Evolutionary conservation across 2,888 invertebrate genomes (phyloP), one percentile per base, ranked within the genome.

Genomic region (Apamea anceps): DNA sequence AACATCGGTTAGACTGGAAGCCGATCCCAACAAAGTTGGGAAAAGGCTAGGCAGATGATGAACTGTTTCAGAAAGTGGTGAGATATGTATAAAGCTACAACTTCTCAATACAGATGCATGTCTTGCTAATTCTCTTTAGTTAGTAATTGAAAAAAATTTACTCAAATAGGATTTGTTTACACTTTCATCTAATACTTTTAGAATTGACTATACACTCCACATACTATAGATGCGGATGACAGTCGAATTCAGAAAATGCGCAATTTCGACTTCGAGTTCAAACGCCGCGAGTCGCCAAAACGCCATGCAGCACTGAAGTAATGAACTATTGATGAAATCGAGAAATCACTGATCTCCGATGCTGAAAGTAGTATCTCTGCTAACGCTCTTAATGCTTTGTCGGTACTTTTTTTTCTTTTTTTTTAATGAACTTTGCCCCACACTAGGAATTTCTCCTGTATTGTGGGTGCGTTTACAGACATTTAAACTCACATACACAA

Each of bases 381-480:
- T 51, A 8, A 67, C 5, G 18, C 15, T 21, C n/a, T 42, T 75
- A 60, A 72, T 57, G 32, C 45, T 74, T 67, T 68, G 60, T 54
- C 48, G 8, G 79, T 84, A 74, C 32, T 32, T 32, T 32, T 32
- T 32, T 32, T 32, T 32, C 2, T 2, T 32, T 32, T 2, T 32
- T 32, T 32, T 32, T 32, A n/a, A n/a, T n/a, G n/a, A n/a, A n/a
- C n/a, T n/a, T n/a, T n/a, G n/a, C n/a, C n/a, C n/a, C 32, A 32
- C 32, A 32, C 32, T 32, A 32, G 32, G 32, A 32, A 32, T 32
- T 32, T 32, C 32, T 32, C 2, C 32, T 32, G 32, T 32, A 32
- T 32, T 2, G 32, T 32, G 32, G 32, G 32, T 32, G 32, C 32
- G 32, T 32, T 32, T 32, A 32, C 32, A 32, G 2, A 32, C 32